phyloP scores from a whole-genome alignment of 2,113 vertebrate genomes.

The Otis tarda region DNA sequence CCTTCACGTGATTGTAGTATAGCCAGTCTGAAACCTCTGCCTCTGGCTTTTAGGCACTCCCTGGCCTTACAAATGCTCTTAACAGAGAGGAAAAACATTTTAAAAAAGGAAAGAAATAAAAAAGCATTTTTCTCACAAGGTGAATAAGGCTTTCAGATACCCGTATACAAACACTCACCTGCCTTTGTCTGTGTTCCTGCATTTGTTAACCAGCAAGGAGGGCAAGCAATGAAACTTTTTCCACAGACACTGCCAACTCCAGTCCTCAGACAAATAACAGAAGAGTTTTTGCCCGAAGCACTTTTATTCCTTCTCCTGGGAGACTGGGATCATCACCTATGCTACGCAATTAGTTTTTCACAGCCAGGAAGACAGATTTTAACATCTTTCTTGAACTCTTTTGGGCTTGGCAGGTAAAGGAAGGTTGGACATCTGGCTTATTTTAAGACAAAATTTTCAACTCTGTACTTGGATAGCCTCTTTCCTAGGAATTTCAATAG shows the following conservation, averaged over 20 bases:
- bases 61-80: background rate
- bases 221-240: slow-evolving; percentile 54
- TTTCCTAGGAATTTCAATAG: slow-evolving; percentile 65
- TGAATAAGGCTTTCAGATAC: background rate
- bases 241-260: slow-evolving; percentile 56
- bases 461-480: slow-evolving; percentile 61
- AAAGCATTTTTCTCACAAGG: background rate
- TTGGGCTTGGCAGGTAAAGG: slow-evolving; percentile 59
- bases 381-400: slow-evolving; percentile 68
- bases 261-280: slow-evolving; percentile 61
- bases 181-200: background rate
- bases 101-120: background rate
- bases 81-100: background rate
- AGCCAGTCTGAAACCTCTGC: background rate
- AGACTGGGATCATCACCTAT: slow-evolving; percentile 67
- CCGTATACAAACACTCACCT: background rate
- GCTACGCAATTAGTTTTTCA: slow-evolving; percentile 70
- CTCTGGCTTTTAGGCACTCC: background rate
- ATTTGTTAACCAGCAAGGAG: slow-evolving; percentile 45
- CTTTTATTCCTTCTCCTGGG: slow-evolving; percentile 68
- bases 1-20: background rate
- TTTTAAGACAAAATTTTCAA: slow-evolving; percentile 59
- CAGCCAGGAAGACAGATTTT: slow-evolving; percentile 68
- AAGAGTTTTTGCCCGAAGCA: slow-evolving; percentile 41
- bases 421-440: slow-evolving; percentile 71